Evolutionary conservation across 2,888 invertebrate species (phyloP).

Genomic region (Therioaphis trifolii): DNA sequence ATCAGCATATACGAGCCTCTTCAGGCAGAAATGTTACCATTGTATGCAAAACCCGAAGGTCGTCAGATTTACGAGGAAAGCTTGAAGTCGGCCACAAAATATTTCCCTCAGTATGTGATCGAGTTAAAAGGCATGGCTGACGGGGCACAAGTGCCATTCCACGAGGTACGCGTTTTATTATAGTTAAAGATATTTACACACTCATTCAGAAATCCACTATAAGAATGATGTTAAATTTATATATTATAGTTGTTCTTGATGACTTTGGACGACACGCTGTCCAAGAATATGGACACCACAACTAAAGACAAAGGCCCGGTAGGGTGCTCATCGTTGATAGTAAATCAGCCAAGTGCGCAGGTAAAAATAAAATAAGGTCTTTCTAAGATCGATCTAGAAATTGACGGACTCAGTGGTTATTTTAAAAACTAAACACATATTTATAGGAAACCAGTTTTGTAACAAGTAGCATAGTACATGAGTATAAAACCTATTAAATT

Average conservation of each 20-base stretch:
- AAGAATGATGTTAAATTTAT: background rate
- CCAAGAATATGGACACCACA: conserved; percentile 73
- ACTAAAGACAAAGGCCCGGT: conserved; percentile 66
- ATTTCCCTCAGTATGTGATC: conserved; percentile 84
- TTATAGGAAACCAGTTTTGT: too few species aligned
- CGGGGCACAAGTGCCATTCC: conserved; percentile 83
- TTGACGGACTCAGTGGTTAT: too few species aligned
- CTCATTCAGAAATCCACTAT: background rate
- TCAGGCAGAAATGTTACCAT: conserved; percentile 76
- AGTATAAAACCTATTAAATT: too few species aligned
- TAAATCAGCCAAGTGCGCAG: background rate
- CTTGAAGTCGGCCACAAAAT: conserved; percentile 75
- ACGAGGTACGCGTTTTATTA: conserved; percentile 44
- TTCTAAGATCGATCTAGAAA: too few species aligned
- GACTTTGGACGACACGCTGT: conserved; percentile 85
- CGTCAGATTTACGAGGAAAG: conserved; percentile 80
- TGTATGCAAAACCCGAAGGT: conserved; percentile 80
- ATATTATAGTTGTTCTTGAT: conserved; percentile 77
- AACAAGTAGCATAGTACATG: too few species aligned
- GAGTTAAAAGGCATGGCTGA: conserved; percentile 87
- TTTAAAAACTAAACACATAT: too few species aligned
- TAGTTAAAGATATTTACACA: too few species aligned
- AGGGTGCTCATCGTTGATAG: background rate
- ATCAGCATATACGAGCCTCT: conserved; percentile 74
- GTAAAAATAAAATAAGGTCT: background rate